Percentiles rank a stretch among this genome's conserved stretches.
Evolutionary conservation across 2,888 invertebrate species (phyloP).

Genomic region (Pollenia labialis): DNA sequence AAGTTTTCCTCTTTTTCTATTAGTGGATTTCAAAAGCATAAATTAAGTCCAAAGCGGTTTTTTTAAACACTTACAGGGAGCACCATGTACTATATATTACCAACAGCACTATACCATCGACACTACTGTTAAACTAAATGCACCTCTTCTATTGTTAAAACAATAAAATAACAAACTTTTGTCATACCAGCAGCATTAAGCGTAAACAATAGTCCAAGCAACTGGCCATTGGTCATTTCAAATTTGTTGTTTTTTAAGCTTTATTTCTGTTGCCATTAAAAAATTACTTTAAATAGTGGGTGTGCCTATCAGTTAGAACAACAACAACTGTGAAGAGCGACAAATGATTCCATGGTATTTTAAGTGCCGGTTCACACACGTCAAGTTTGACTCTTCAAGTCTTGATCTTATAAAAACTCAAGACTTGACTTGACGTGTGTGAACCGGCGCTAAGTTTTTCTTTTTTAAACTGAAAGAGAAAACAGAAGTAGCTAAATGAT

Average conservation of each 20-base stretch:
- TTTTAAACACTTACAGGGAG: not conserved
- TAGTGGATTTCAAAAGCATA: conserved; percentile 81
- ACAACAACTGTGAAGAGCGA: not conserved
- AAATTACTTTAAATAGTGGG: conserved; percentile 56
- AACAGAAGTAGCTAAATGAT: conserved; percentile 75
- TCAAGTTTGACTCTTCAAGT: too few relatives aligned
- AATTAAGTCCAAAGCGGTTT: conserved; percentile 64
- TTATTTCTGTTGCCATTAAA: not conserved
- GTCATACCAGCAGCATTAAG: not conserved
- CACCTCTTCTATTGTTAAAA: conserved; percentile 18
- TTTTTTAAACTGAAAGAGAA: conserved; percentile 80
- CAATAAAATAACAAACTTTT: not conserved
- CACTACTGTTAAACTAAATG: not conserved
- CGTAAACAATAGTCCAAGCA: not conserved
- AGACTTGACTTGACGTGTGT: too few relatives aligned
- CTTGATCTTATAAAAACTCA: too few relatives aligned
- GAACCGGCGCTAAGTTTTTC: too few relatives aligned
- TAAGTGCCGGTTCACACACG: too few relatives aligned
- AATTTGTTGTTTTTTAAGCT: conserved; percentile 7
- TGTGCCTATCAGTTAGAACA: conserved; percentile 62
- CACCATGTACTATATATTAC: not conserved
- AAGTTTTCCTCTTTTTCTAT: conserved; percentile 61
- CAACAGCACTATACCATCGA: not conserved
- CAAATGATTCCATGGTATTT: conserved; percentile 56
- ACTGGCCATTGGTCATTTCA: conserved; percentile 74